Evolutionary conservation across 2,888 invertebrate genomes (phyloP).

Genomic region (Julus scanicus): DNA sequence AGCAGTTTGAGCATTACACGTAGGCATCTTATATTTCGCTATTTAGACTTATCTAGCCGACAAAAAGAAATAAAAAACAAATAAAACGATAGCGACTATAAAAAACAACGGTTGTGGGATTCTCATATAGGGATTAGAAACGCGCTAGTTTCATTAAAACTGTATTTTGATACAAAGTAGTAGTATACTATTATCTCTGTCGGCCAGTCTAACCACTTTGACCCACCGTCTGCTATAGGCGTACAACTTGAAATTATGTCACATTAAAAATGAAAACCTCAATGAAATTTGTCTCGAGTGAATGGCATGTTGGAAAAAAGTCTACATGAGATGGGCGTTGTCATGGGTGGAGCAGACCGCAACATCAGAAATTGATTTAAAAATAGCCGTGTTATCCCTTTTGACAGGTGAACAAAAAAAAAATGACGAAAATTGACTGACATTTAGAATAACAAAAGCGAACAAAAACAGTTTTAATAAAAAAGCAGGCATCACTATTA

Average conservation of each 20-base stretch:
- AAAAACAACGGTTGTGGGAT: background rate
- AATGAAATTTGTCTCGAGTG: slow-evolving; percentile 37
- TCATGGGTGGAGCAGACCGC: slow-evolving; percentile 32
- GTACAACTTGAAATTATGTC: slow-evolving; percentile 23
- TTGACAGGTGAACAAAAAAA: slow-evolving; percentile 44
- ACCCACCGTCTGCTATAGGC: background rate
- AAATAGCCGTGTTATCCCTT: slow-evolving; percentile 34
- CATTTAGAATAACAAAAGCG: slow-evolving; percentile 44
- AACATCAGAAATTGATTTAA: slow-evolving; percentile 13
- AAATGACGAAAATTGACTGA: slow-evolving; percentile 40
- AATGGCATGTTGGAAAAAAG: slow-evolving; percentile 36
- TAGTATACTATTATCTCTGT: background rate
- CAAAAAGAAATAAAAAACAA: slow-evolving; percentile 28
- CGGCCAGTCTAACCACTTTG: background rate
- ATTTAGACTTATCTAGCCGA: slow-evolving; percentile 2
- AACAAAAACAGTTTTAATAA: background rate
- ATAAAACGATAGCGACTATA: background rate
- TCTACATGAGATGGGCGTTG: slow-evolving; percentile 19
- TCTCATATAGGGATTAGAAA: background rate
- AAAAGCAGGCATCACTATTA: background rate
- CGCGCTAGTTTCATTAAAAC: slow-evolving; percentile 11
- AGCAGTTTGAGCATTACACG: background rate
- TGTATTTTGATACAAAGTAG: background rate
- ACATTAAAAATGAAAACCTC: slow-evolving; percentile 17
- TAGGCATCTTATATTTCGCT: background rate